Evolutionary conservation across 2,797 vertebrate genomes (phyloP).

Genomic region (Sebastes paucispinis): DNA sequence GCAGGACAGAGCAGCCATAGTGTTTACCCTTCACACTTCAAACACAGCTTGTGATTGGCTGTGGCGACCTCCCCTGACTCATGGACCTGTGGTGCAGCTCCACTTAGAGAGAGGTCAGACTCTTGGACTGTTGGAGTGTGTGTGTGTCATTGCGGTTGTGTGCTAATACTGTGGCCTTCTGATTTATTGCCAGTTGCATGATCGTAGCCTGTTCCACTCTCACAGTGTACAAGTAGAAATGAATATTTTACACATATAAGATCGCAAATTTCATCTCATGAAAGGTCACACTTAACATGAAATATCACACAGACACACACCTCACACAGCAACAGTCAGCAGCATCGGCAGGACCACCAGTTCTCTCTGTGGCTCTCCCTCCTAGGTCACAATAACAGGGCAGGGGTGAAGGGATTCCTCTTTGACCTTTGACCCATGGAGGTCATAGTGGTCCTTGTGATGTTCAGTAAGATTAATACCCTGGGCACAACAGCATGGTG

Average conservation of each 20-base stretch:
- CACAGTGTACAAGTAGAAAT: conserved; percentile 29
- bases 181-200: conserved; percentile 36
- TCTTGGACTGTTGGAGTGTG: conserved; percentile 43
- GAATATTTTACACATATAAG: conserved; percentile 38
- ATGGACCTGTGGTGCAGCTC: conserved; percentile 81
- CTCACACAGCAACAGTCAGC: conserved; percentile 38
- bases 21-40: conserved; percentile 92
- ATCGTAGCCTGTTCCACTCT: conserved; percentile 25
- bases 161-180: conserved; percentile 28
- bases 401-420: conserved; percentile 84
- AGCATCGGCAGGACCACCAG: conserved; percentile 64
- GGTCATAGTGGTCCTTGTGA: conserved; percentile 78
- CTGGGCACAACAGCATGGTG: conserved; percentile 51
- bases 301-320: conserved; percentile 28
- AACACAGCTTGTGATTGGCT: conserved; percentile 93
- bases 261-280: conserved; percentile 23
- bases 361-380: conserved; percentile 67
- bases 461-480: conserved; percentile 85
- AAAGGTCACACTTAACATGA: conserved; percentile 54
- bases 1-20: conserved; percentile 83
- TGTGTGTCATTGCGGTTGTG: conserved; percentile 2
- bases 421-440: conserved; percentile 81
- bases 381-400: conserved; percentile 81
- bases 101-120: conserved; percentile 76
- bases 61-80: conserved; percentile 87